Conservation (phyloP, 2,888 invertebrate genomes). For the Pemphredon lugubris region DNA sequence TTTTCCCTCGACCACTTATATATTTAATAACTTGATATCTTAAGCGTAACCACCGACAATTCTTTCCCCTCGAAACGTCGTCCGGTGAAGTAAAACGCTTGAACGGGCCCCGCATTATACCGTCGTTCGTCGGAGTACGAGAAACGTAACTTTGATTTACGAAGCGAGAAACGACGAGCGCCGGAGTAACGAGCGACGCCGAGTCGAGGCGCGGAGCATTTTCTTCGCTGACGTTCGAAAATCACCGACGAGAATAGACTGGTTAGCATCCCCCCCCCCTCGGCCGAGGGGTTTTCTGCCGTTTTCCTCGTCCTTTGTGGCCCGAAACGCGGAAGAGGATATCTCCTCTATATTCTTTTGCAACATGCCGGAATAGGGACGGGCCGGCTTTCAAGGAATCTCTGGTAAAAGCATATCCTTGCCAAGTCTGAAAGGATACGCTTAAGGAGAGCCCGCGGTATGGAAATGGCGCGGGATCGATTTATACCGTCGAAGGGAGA, state of each 20-base stretch:
- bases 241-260: slow-evolving; percentile 9
- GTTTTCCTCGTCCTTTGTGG: slow-evolving; percentile 42
- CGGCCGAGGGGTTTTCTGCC: background rate
- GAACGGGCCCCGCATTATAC: too few species aligned
- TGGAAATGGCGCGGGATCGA: slow-evolving; percentile 50
- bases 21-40: too few species aligned
- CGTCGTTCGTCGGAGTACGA: too few species aligned
- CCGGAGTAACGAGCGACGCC: too few species aligned
- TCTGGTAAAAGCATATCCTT: slow-evolving; percentile 63
- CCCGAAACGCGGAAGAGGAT: slow-evolving; percentile 27
- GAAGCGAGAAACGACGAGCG: too few species aligned
- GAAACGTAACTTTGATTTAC: too few species aligned
- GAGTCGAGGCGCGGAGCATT: background rate
- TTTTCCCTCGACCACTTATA: too few species aligned
- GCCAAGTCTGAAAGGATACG: slow-evolving; percentile 59
- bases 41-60: too few species aligned
- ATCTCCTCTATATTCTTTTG: slow-evolving; percentile 52
- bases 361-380: slow-evolving; percentile 22
- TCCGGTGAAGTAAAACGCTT: too few species aligned
- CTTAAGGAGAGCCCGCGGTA: slow-evolving; percentile 46
- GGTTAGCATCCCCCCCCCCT: slow-evolving; percentile 32
- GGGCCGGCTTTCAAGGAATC: slow-evolving; percentile 54
- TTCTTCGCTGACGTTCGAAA: slow-evolving; percentile 16
- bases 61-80: too few species aligned
- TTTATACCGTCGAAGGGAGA: slow-evolving; percentile 32